Base-by-base conservation (phyloP, 2,797 vertebrate genomes). In the Arrhamphus sclerolepis region DNA sequence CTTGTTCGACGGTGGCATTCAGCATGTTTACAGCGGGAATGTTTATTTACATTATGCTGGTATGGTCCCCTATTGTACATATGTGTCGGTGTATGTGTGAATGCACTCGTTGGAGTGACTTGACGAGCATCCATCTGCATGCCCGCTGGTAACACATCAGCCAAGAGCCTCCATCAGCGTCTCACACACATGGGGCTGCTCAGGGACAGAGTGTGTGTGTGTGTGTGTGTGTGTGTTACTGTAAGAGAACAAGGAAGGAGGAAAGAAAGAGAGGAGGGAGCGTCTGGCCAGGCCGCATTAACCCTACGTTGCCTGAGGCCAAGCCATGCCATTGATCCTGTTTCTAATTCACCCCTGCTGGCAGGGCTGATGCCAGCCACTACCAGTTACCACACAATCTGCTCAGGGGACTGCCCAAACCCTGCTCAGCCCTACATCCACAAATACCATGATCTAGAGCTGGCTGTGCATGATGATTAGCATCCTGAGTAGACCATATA, bases 341-440 rank as follows among this genome's bases (percentile, higher is more conserved):
- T 89, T 88, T 90, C 87, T 89, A 90, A 92, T 89, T 89, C 89
- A 81, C 82, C 91, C 89, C 89, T 90, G 81, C 87, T 87, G 88
- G 85, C 81, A 81, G 70, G 50, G 63, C 83, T 85, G 82, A 88
- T 89, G 86, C 85, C 82, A 89, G 85, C 79, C 85, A 68, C 84
- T 71, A 85, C 77, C 81, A 83, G 87, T 84, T 87, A 85, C 81
- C 82, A 78, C 82, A 85, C 89, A 91, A 89, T 92, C 89, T 91
- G 89, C 83, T 90, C 83, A 68, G 82, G 83, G 88, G 81, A 76
- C 74, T 62, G 75, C 71, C 64, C 63, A 62, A 16, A 70, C 81
- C 71, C 80, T 51, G 38, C 50, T 72, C 62, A 71, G 64, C 66
- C 80, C 76, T 24, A 52, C 72, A 73, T 68, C 70, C 72, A 66